Evolutionary conservation across 2,113 vertebrate genomes (phyloP).

Genomic region (Cisticola juncidis): DNA sequence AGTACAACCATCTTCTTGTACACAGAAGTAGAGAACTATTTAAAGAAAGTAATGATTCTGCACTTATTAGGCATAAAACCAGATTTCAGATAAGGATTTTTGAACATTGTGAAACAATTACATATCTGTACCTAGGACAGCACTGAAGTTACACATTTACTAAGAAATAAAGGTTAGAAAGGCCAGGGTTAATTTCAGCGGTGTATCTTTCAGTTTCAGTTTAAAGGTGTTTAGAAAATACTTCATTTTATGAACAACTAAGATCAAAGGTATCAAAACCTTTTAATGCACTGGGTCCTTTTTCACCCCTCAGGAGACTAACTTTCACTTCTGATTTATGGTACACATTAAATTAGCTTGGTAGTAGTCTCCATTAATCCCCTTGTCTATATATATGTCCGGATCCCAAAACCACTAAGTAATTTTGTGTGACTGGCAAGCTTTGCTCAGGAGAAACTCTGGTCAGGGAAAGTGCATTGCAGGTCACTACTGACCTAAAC

Average conservation of each 20-base stretch:
- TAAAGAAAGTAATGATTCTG: neutral
- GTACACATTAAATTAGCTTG: slow-evolving; percentile 38
- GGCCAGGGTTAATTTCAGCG: neutral
- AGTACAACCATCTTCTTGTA: neutral
- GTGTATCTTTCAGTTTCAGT: neutral
- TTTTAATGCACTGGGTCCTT: neutral
- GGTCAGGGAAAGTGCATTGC: neutral
- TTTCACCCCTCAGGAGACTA: neutral
- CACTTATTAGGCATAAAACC: neutral
- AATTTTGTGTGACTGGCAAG: slow-evolving; percentile 45
- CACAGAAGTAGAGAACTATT: neutral
- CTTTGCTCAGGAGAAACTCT: neutral
- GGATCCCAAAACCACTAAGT: slow-evolving; percentile 44
- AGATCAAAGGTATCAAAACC: neutral
- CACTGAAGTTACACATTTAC: neutral
- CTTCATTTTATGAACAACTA: neutral
- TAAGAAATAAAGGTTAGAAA: neutral
- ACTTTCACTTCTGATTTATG: slow-evolving; percentile 31
- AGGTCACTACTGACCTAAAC: neutral
- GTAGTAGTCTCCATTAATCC: slow-evolving; percentile 16
- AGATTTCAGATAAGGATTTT: neutral
- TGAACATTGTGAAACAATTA: neutral
- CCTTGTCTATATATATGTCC: neutral
- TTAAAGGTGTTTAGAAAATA: neutral
- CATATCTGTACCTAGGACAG: neutral